Conservation (phyloP, 2,797 vertebrate genomes). For the Centroberyx gerrardi region DNA sequence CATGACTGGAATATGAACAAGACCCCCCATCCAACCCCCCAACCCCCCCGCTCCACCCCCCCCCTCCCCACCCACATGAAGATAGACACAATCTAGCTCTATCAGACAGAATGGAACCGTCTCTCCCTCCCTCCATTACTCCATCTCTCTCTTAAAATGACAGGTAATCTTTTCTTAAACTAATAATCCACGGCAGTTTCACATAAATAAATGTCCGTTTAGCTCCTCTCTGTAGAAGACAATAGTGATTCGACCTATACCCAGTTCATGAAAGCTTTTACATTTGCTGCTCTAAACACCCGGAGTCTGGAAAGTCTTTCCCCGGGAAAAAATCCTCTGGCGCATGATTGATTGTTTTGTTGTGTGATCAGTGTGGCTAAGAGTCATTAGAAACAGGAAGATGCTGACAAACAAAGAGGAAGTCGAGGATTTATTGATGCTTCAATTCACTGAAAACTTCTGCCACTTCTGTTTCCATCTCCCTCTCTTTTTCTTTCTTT, state of each 20-base stretch:
- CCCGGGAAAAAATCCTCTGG: too few relatives aligned
- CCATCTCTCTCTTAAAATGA: constrained; percentile 2
- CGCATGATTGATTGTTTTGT: too few relatives aligned
- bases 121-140: neutral
- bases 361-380: too few relatives aligned
- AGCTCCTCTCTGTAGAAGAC: too few relatives aligned
- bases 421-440: constrained; percentile 36
- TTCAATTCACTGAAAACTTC: neutral
- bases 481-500: neutral
- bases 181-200: too few relatives aligned
- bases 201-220: too few relatives aligned
- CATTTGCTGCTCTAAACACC: constrained; percentile 5
- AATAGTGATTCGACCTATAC: too few relatives aligned
- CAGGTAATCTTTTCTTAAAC: too few relatives aligned
- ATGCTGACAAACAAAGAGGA: constrained; percentile 24
- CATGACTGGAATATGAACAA: constrained; percentile 74
- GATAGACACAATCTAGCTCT: constrained; percentile 21
- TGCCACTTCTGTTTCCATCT: neutral
- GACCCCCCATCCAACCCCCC: neutral
- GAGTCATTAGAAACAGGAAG: constrained; percentile 9
- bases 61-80: constrained; percentile 25
- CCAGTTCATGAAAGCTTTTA: too few relatives aligned
- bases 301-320: neutral
- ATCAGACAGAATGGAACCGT: constrained; percentile 12
- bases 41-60: neutral